phyloP scores from a whole-genome alignment of 2,888 invertebrate genomes.

The Nomada ferruginata region DNA sequence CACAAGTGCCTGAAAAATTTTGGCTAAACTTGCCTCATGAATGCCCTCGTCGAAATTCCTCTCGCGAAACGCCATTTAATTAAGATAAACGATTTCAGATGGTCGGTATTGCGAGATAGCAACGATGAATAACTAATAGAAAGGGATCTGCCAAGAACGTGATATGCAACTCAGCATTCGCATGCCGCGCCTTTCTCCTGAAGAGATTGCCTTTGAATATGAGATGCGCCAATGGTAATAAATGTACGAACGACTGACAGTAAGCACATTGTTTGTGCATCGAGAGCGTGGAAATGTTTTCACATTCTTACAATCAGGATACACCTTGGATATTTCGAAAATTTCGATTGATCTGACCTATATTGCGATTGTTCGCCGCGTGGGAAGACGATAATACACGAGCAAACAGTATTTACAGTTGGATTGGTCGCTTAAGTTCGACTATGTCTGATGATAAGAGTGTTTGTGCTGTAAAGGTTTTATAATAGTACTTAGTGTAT shows the following conservation, averaged over 20 bases:
- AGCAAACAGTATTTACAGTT: background rate
- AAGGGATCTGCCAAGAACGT: constrained; percentile 28
- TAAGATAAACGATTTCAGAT: constrained; percentile 19
- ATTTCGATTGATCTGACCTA: background rate
- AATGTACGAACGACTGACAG: constrained; percentile 41
- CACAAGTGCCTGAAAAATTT: background rate
- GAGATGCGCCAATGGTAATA: constrained; percentile 45
- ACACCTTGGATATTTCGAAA: background rate
- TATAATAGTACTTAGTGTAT: too few relatives aligned
- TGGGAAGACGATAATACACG: background rate
- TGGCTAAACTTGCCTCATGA: background rate
- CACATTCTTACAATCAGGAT: too few relatives aligned
- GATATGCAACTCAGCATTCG: constrained; percentile 54
- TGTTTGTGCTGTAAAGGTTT: background rate
- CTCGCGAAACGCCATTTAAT: constrained; percentile 4
- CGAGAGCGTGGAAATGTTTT: background rate
- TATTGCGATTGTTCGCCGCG: background rate
- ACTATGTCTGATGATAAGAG: background rate
- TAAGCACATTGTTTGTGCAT: constrained; percentile 55
- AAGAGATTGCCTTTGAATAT: constrained; percentile 41
- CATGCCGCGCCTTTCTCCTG: constrained; percentile 63
- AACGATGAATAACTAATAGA: constrained; percentile 29
- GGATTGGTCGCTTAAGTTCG: background rate
- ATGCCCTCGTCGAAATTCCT: background rate
- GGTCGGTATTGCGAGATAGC: constrained; percentile 12